These are phyloP conservation scores for Vespertilio murinus DNA, from an alignment of 2,797 vertebrate species.

Conservation along the genomic window DNA sequence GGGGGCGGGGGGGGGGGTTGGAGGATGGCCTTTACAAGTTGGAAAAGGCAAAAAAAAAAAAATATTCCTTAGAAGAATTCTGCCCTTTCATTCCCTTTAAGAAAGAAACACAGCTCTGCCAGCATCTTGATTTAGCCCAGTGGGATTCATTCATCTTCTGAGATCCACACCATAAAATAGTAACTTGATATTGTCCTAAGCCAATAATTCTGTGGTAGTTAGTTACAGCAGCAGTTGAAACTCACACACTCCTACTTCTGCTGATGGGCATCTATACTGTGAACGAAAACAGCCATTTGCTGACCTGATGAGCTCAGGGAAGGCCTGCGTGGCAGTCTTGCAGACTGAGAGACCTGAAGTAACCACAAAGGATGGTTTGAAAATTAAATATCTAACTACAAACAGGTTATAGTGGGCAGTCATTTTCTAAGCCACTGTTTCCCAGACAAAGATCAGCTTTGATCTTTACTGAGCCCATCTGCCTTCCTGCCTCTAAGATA, in stretches of 20 bases:
- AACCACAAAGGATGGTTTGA: no score
- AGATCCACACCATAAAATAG: neutral
- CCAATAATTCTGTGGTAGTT: neutral
- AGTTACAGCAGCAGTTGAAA: neutral
- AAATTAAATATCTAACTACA: no score
- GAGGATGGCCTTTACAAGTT: neutral
- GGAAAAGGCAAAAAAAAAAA: neutral
- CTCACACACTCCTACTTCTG: neutral
- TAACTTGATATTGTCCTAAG: neutral
- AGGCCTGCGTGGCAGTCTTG: no score
- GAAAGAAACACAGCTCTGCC: neutral
- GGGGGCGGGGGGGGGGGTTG: accelerated
- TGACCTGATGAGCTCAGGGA: no score
- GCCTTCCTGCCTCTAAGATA: no score
- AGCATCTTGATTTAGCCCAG: neutral
- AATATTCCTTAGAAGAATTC: neutral
- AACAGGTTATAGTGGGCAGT: no score
- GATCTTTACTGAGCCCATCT: no score
- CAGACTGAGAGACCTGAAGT: no score
- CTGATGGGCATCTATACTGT: neutral
- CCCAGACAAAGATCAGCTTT: no score
- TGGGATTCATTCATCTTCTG: neutral
- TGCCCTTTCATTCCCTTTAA: neutral
- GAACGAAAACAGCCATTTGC: no score
- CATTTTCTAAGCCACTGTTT: no score